Percentiles rank a stretch among this genome's conserved stretches.
These are phyloP conservation scores for Gymnocypris eckloni DNA, from an alignment of 2,797 vertebrate species.

Conservation along the genomic window DNA sequence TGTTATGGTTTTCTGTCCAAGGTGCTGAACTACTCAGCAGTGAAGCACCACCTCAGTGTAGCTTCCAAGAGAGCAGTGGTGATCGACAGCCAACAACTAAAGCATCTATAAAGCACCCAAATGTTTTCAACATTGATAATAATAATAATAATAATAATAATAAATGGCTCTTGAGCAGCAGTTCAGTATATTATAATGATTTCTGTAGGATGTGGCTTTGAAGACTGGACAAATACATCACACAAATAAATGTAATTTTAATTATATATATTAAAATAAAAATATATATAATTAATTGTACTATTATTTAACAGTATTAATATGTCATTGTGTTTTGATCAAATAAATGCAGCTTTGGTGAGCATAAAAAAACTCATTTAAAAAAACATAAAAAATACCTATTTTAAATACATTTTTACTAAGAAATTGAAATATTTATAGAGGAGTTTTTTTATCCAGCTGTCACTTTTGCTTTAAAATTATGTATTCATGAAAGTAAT, in stretches of 20 bases:
- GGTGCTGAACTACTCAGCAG: constrained; percentile 44
- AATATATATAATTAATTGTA: background rate
- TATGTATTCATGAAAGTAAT: background rate
- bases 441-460: background rate
- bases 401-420: no score
- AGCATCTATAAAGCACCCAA: background rate
- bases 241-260: background rate
- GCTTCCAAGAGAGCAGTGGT: background rate
- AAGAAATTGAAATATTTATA: no score
- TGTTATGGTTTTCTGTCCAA: constrained; percentile 30
- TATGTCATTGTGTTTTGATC: no score
- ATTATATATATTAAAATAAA: background rate
- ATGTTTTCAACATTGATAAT: background rate
- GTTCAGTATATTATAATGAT: background rate
- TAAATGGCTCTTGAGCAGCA: background rate
- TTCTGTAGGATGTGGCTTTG: background rate
- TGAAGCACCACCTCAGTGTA: background rate
- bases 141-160: background rate
- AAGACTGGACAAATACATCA: background rate
- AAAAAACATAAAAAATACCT: no score
- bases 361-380: background rate
- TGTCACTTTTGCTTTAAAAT: background rate
- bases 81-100: background rate
- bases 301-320: background rate
- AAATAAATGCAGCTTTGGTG: background rate